Conservation (phyloP, 2,113 vertebrate genomes). For the Hiodon tergisus region DNA sequence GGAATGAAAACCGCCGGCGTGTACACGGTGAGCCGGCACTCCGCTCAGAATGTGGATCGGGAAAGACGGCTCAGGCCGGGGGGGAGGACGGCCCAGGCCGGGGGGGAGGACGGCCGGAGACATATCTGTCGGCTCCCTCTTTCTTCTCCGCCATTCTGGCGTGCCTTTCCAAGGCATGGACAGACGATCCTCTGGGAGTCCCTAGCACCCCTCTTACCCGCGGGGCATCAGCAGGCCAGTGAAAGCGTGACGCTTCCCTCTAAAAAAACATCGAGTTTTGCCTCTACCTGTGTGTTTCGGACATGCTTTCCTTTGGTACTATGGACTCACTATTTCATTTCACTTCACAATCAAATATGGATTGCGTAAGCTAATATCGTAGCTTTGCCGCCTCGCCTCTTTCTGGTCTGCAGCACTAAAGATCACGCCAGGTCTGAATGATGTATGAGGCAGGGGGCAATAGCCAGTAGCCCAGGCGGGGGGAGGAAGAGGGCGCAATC, state of each 20-base stretch:
- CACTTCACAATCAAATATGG: not conserved
- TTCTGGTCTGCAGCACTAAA: not conserved
- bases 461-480: not conserved
- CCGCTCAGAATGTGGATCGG: constrained; percentile 6
- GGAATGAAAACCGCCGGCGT: not conserved
- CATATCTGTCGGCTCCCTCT: constrained; percentile 38
- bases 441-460: not conserved
- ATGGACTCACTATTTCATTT: not conserved
- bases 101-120: too few relatives aligned
- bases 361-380: not conserved
- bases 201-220: too few relatives aligned
- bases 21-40: not conserved
- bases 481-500: not conserved
- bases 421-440: too few relatives aligned
- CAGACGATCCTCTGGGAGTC: constrained; percentile 20
- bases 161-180: constrained; percentile 50
- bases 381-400: not conserved
- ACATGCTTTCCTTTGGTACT: not conserved
- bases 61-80: constrained; percentile 38
- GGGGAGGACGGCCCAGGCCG: constrained; percentile 32
- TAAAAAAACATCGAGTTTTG: constrained; percentile 48
- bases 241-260: too few relatives aligned
- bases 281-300: constrained; percentile 12
- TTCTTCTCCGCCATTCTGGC: constrained; percentile 53
- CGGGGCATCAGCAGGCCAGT: too few relatives aligned